Percentiles rank a stretch among this genome's conserved stretches.
phyloP scores from a whole-genome alignment of 2,888 invertebrate genomes.

The Mactromeris polynyma region DNA sequence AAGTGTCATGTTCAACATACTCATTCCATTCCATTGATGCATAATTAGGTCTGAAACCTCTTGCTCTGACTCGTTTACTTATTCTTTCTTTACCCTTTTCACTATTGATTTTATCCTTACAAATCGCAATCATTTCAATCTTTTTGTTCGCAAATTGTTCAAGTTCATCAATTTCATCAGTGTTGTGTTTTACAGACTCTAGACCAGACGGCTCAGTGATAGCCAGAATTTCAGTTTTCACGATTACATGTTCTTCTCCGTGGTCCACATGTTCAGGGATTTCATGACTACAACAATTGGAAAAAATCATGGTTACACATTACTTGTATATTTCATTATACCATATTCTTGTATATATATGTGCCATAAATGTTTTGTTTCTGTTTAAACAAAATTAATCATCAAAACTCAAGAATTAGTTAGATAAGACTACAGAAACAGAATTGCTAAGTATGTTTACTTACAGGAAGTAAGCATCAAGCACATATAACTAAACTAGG shows the following conservation, averaged over 20 bases:
- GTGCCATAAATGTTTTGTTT: background rate
- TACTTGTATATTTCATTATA: background rate
- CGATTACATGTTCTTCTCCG: background rate
- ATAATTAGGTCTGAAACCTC: constrained; percentile 29
- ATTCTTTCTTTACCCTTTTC: background rate
- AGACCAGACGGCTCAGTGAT: background rate
- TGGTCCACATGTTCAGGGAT: background rate
- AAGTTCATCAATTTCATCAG: background rate
- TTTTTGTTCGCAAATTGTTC: background rate
- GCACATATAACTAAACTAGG: background rate
- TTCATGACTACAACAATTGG: background rate
- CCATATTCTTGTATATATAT: background rate
- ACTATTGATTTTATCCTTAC: background rate
- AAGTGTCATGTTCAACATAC: background rate
- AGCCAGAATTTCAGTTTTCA: background rate
- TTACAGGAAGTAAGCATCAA: background rate
- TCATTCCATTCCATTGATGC: background rate
- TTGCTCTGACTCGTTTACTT: constrained; percentile 10
- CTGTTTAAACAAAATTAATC: background rate
- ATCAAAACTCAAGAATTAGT: background rate
- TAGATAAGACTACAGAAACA: background rate
- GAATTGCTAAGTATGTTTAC: background rate
- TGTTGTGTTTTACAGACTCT: background rate
- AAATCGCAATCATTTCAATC: background rate
- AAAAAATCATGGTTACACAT: background rate